Evolutionary conservation across 2,888 invertebrate species (phyloP).

Genomic region (Troides aeacus): DNA sequence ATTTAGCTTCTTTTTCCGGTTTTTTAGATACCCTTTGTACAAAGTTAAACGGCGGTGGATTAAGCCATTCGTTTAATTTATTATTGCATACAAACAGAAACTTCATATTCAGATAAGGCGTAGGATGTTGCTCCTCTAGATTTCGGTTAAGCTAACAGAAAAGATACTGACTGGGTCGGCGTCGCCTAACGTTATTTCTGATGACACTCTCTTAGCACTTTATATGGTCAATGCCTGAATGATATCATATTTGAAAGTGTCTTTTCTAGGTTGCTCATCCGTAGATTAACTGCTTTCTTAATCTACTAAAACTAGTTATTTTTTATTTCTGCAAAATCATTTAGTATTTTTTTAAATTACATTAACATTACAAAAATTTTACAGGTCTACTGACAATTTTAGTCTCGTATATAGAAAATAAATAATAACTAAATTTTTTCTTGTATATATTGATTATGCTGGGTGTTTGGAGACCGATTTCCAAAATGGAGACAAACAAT

Average conservation of each 20-base stretch:
- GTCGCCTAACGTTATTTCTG: conserved; percentile 41
- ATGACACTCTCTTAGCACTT: conserved; percentile 35
- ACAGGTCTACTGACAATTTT: too few relatives aligned
- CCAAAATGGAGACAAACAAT: too few relatives aligned
- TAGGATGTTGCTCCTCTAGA: conserved; percentile 61
- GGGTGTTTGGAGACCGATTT: too few relatives aligned
- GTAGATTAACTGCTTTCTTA: conserved; percentile 16
- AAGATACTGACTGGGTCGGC: conserved; percentile 30
- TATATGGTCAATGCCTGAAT: conserved; percentile 17
- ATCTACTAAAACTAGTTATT: too few relatives aligned
- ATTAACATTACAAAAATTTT: too few relatives aligned
- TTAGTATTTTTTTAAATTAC: too few relatives aligned
- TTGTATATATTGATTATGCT: too few relatives aligned
- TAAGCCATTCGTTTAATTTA: conserved; percentile 2
- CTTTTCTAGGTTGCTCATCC: conserved; percentile 12
- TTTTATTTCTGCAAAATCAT: too few relatives aligned
- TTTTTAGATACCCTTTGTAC: not conserved
- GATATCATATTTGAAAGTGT: conserved; percentile 26
- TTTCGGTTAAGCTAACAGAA: conserved; percentile 62
- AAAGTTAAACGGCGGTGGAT: not conserved
- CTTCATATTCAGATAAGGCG: conserved; percentile 32
- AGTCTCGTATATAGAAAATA: too few relatives aligned
- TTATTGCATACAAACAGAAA: conserved; percentile 29
- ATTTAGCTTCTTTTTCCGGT: not conserved
- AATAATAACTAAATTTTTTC: too few relatives aligned